Conservation (phyloP, 2,888 invertebrate genomes). For the Reticulitermes lucifugus region DNA sequence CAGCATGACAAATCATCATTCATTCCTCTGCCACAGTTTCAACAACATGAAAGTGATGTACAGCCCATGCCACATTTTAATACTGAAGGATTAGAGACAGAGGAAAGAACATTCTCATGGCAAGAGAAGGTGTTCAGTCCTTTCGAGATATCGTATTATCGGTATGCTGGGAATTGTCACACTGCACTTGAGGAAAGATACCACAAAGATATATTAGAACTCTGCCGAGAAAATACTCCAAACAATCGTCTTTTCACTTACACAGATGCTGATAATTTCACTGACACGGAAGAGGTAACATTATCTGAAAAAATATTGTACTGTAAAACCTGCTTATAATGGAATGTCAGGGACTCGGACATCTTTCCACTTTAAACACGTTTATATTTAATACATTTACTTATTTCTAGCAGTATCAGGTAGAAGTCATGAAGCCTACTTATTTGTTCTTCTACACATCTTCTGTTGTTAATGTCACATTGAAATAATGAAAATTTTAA, state of each 20-base stretch:
- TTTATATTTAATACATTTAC: too few relatives aligned
- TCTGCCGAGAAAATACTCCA: conserved; percentile 55
- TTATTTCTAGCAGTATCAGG: too few relatives aligned
- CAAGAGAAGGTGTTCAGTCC: conserved; percentile 78
- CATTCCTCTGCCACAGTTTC: conserved; percentile 49
- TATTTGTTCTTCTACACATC: too few relatives aligned
- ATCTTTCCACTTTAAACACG: too few relatives aligned
- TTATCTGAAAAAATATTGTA: conserved; percentile 53
- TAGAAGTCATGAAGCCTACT: too few relatives aligned
- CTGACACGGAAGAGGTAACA: conserved; percentile 56
- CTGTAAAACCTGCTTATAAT: too few relatives aligned
- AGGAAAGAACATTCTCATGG: conserved; percentile 70
- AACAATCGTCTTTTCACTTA: conserved; percentile 68
- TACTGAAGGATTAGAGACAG: conserved; percentile 52
- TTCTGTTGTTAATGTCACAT: too few relatives aligned
- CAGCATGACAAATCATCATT: conserved; percentile 52
- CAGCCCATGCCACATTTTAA: conserved; percentile 4
- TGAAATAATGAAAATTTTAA: too few relatives aligned
- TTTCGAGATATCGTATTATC: conserved; percentile 66
- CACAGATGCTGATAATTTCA: conserved; percentile 68
- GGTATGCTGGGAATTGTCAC: conserved; percentile 71
- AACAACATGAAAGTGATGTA: conserved; percentile 43
- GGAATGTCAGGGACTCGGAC: too few relatives aligned
- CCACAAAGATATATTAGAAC: conserved; percentile 63
- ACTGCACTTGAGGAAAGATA: conserved; percentile 72